Conservation (phyloP, 2,113 vertebrate species). For the Nipponia nippon region DNA sequence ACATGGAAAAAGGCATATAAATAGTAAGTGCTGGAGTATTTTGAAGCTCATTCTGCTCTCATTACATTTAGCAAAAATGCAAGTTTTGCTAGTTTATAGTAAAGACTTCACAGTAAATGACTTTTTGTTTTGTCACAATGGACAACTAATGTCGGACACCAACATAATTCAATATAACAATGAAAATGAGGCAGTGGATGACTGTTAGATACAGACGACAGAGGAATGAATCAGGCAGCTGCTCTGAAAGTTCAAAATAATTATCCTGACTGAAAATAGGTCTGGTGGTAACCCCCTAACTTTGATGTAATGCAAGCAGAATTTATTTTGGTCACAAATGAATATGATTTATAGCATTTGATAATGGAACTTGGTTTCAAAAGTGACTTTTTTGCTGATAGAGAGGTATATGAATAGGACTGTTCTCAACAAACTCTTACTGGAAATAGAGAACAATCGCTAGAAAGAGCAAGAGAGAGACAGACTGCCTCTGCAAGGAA, state of each 20-base stretch:
- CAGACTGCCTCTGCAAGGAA: background rate
- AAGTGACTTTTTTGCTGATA: constrained; percentile 17
- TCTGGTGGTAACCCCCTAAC: constrained; percentile 2
- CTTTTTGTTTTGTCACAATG: constrained; percentile 42
- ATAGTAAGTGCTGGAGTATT: background rate
- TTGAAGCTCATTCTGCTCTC: background rate
- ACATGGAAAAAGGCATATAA: background rate
- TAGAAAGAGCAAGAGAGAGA: background rate
- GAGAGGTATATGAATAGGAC: background rate
- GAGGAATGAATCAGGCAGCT: constrained; percentile 41
- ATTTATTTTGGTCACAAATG: constrained; percentile 26
- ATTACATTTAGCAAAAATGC: background rate
- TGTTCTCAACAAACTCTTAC: background rate
- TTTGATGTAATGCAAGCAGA: background rate
- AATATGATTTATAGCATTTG: constrained; percentile 1
- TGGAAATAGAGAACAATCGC: background rate
- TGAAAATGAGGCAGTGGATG: background rate
- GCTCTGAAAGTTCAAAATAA: constrained; percentile 55
- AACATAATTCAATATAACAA: background rate
- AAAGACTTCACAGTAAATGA: constrained; percentile 7
- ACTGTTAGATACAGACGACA: background rate
- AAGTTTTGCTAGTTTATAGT: background rate
- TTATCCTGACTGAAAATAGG: constrained; percentile 39
- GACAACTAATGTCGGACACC: background rate
- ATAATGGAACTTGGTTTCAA: background rate